A percentile compares a stretch with the other conserved stretches of the same genome.
Evolutionary conservation across 2,888 invertebrate genomes (phyloP).

Genomic region (Salticus scenicus): DNA sequence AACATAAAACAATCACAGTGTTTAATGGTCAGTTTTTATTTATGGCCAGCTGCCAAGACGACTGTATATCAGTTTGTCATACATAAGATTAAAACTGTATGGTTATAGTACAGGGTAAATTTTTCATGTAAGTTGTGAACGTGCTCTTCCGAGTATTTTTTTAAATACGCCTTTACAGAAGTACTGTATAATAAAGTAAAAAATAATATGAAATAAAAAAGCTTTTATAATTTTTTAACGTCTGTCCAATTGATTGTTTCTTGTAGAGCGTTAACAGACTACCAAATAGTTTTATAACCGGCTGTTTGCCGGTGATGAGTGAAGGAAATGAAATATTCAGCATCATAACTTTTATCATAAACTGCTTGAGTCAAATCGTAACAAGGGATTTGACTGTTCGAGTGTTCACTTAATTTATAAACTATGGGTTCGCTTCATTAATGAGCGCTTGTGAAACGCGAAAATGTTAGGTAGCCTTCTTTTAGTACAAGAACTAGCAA

Average conservation of each 20-base stretch:
- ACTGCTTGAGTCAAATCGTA: conserved; percentile 60
- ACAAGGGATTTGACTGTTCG: conserved; percentile 64
- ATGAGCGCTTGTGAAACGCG: conserved; percentile 58
- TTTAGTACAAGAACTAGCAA: no score
- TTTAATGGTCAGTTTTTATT: conserved; percentile 68
- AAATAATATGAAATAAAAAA: not conserved
- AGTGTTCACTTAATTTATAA: conserved; percentile 69
- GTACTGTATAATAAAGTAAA: conserved; percentile 54
- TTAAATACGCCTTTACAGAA: conserved; percentile 52
- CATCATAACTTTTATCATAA: conserved; percentile 68
- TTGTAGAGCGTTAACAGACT: conserved; percentile 60
- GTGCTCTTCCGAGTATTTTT: conserved; percentile 59
- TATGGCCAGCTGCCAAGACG: conserved; percentile 61
- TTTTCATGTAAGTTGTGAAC: conserved; percentile 47
- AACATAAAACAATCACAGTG: conserved; percentile 65
- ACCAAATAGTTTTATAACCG: conserved; percentile 68
- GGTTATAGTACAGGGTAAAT: conserved; percentile 31
- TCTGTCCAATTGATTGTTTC: conserved; percentile 68
- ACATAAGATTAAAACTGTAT: conserved; percentile 40
- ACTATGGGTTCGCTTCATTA: conserved; percentile 64
- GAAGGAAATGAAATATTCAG: conserved; percentile 66
- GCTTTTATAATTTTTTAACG: conserved; percentile 47
- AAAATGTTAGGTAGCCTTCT: conserved; percentile 55
- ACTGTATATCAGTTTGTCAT: conserved; percentile 69
- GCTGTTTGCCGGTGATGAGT: conserved; percentile 28